phyloP scores from a whole-genome alignment of 2,888 invertebrate species.

The Diloba caeruleocephala region DNA sequence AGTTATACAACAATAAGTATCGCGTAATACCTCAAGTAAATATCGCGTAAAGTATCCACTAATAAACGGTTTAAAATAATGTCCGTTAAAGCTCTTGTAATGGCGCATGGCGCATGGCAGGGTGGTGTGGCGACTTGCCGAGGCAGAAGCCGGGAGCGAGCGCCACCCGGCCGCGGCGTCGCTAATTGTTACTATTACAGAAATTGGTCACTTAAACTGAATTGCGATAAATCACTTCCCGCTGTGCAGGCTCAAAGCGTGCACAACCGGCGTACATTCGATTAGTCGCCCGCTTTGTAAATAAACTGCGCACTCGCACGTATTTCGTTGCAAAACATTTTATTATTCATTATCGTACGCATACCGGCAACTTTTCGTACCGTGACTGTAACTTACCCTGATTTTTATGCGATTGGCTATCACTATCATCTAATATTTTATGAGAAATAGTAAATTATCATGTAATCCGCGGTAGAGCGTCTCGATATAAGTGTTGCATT shows the following conservation, averaged over 20 bases:
- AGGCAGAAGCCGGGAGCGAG: conserved; percentile 52
- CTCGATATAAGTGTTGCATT: conserved; percentile 9
- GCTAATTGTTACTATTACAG: conserved; percentile 77
- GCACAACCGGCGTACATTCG: conserved; percentile 59
- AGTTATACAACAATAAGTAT: too few relatives aligned
- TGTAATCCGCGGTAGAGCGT: conserved; percentile 27
- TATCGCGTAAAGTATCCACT: conserved; percentile 12
- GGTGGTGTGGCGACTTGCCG: conserved; percentile 48
- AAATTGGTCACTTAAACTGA: conserved; percentile 78
- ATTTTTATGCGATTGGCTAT: conserved; percentile 39
- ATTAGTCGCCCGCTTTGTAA: conserved; percentile 61
- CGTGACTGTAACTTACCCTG: conserved; percentile 55
- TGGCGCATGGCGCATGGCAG: conserved; percentile 28
- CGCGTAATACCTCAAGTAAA: conserved; percentile 2
- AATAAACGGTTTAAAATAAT: conserved; percentile 38
- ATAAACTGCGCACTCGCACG: conserved; percentile 55
- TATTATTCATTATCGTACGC: conserved; percentile 41
- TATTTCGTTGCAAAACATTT: conserved; percentile 53
- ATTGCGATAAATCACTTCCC: conserved; percentile 74
- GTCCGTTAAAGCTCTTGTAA: conserved; percentile 49
- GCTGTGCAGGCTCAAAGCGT: conserved; percentile 50
- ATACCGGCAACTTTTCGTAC: conserved; percentile 43
- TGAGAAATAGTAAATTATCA: conserved; percentile 29
- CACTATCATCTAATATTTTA: conserved; percentile 33
- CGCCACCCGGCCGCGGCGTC: conserved; percentile 60